phyloP scores from a whole-genome alignment of 2,113 vertebrate species.

The Oceanodroma tethys region DNA sequence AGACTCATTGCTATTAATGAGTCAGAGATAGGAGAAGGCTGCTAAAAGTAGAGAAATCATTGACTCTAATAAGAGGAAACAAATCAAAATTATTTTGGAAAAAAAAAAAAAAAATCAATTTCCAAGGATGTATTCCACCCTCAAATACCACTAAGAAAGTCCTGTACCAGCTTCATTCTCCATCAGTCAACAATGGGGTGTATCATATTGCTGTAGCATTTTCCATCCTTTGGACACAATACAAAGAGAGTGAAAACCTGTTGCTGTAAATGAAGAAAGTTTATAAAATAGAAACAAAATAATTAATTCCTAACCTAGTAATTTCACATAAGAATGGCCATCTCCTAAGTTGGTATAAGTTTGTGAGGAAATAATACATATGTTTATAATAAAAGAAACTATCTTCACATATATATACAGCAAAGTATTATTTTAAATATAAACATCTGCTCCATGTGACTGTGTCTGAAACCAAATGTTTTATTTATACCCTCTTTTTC shows the following conservation, averaged over 20 bases:
- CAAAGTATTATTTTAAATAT: neutral
- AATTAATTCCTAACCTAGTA: neutral
- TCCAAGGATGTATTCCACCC: constrained; percentile 23
- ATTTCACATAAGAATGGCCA: neutral
- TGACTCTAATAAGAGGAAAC: neutral
- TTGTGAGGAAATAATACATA: neutral
- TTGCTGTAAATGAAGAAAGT: constrained; percentile 18
- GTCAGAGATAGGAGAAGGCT: constrained; percentile 75
- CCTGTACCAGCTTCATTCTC: constrained; percentile 53
- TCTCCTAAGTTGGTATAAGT: neutral
- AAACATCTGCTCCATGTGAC: neutral
- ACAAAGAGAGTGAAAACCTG: constrained; percentile 56
- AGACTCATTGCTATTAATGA: constrained; percentile 65
- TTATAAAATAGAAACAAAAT: neutral
- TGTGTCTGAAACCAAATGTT: neutral
- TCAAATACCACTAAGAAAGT: constrained; percentile 69
- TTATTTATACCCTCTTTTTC: neutral
- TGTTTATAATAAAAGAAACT: neutral
- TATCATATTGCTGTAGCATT: constrained; percentile 37
- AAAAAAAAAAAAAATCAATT: neutral
- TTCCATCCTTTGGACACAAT: constrained; percentile 72
- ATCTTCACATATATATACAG: neutral
- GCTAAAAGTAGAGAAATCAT: constrained; percentile 74
- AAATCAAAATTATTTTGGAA: neutral
- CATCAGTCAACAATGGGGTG: constrained; percentile 59